Conservation (phyloP, 2,113 vertebrate species). For the Calidris pygmaea region DNA sequence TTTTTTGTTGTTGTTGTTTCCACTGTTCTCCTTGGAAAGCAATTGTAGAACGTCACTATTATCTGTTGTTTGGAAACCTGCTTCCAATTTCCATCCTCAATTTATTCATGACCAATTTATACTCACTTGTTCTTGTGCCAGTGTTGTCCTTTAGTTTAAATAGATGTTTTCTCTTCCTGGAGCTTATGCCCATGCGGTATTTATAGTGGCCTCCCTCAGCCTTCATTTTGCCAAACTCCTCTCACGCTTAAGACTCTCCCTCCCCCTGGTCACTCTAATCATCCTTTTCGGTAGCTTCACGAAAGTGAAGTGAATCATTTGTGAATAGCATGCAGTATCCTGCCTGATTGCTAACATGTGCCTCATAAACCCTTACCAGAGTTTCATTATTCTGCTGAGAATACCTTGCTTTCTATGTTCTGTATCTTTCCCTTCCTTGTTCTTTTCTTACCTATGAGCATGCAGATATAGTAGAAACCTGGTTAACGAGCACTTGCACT, state of each 20-base stretch:
- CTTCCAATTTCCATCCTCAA: conserved; percentile 32
- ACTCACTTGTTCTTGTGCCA: conserved; percentile 51
- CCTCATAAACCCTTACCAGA: background rate
- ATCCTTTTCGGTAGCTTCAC: background rate
- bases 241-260: background rate
- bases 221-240: background rate
- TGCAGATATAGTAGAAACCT: background rate
- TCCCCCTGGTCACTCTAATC: background rate
- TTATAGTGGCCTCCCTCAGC: background rate
- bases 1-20: background rate
- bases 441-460: background rate
- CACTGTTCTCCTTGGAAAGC: conserved; percentile 20
- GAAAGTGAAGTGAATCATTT: background rate
- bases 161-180: conserved; percentile 30
- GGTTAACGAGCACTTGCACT: background rate
- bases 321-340: background rate
- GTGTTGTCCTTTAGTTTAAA: conserved; percentile 42
- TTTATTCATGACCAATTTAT: conserved; percentile 59
- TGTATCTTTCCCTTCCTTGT: background rate
- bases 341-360: background rate
- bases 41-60: background rate
- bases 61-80: conserved; percentile 45
- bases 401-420: background rate
- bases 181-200: background rate
- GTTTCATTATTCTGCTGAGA: background rate